phyloP scores from a whole-genome alignment of 2,113 vertebrate genomes.

The Verasper variegatus region DNA sequence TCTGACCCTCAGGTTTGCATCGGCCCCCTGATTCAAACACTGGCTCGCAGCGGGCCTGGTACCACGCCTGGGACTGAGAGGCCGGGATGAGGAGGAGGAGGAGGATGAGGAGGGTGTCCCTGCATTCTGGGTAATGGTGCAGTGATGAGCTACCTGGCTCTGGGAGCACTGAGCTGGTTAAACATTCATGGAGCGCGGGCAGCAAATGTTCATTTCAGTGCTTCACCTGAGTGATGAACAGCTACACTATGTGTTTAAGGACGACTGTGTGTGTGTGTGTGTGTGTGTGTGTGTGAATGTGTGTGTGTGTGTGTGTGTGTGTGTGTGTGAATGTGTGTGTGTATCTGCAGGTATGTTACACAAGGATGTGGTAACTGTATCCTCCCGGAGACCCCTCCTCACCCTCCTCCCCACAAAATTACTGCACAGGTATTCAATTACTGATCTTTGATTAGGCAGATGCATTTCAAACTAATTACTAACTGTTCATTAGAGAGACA shows the following conservation, averaged over 20 bases:
- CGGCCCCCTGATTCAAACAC: constrained; percentile 18
- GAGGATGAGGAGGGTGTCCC: constrained; percentile 7
- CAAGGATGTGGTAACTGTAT: constrained; percentile 77
- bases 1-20: constrained; percentile 5
- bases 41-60: constrained; percentile 5
- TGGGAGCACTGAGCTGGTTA: constrained; percentile 66
- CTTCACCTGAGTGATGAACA: constrained; percentile 66
- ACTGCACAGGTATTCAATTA: constrained; percentile 78
- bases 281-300: constrained; percentile 27
- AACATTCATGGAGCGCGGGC: constrained; percentile 78
- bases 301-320: no score
- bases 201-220: constrained; percentile 67
- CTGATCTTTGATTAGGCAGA: constrained; percentile 85
- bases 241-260: constrained; percentile 57
- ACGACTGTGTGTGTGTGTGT: constrained; percentile 26
- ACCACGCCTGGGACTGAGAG: constrained; percentile 14
- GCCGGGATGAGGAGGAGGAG: constrained; percentile 28
- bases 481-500: constrained; percentile 44
- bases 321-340: no score
- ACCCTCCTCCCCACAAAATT: constrained; percentile 70
- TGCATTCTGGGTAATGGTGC: constrained; percentile 55
- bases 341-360: constrained; percentile 70
- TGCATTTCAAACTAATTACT: constrained; percentile 81
- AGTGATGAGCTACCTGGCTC: constrained; percentile 65
- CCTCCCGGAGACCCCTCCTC: constrained; percentile 62